Base-by-base conservation (phyloP, 2,888 invertebrate genomes). In the Leptopilina syphax region DNA sequence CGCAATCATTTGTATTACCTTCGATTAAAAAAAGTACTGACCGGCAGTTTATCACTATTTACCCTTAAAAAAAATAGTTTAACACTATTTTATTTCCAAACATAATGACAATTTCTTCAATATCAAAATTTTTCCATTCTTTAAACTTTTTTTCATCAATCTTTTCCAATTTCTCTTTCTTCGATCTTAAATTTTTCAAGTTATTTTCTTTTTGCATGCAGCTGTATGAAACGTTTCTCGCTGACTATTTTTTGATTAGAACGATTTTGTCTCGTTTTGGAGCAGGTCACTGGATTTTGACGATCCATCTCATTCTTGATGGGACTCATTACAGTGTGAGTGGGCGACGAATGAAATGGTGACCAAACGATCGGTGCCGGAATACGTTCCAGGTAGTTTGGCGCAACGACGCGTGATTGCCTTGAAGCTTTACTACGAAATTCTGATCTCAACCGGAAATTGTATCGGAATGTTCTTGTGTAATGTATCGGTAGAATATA, bases 381-480 rank as follows among this genome's bases (percentile, higher is more conserved):
- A 77, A 76, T 76, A 44, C 47, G 18, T 54, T 73, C 57, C 41
- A 73, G 57, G 73, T 73, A 73, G 57, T 73, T 73, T 73, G 57
- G 54, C n/a, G 65, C 68, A 65, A 76, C 63, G 65, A 65, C 54
- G 65, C 54, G 70, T 41, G 47, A 79, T 81, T 68, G 79, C 81
- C 77, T 65, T 81, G 76, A 77, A 79, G 79, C 78, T 84, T 81
- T 81, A 83, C 81, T 78, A 81, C 80, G 79, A 18, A 41, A 76
- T 68, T 79, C 82, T 82, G 83, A 83, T 82, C 81, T 81, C 80
- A 67, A 78, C 67, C 82, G 82, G 82, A 83, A 83, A 83, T 82
- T 82, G 81, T 81, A 78, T 67, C 65, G 80, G 68, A 73, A 50
- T 44, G n/a, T 65, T 57, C 63, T 12, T 50, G 24, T 70, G 57